These are phyloP conservation scores for Epinotia ramella DNA, from an alignment of 2,888 invertebrate genomes.

Conservation along the genomic window DNA sequence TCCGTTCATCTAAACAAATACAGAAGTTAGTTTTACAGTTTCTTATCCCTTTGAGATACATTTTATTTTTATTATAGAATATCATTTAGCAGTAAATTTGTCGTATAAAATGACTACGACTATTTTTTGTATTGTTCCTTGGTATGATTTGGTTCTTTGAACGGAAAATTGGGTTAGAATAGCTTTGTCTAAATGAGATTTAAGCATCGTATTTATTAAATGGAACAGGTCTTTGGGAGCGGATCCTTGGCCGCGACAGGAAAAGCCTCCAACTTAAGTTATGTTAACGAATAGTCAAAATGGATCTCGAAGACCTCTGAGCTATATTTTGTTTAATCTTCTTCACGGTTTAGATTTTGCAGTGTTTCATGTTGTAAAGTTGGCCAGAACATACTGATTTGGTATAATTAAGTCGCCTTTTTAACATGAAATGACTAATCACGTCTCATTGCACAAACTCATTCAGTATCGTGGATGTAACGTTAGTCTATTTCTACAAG, in stretches of 20 bases:
- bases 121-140: background rate
- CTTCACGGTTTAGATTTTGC: slow-evolving; percentile 1
- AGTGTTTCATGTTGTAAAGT: background rate
- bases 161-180: background rate
- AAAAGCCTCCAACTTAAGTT: slow-evolving; percentile 34
- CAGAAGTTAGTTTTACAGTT: background rate
- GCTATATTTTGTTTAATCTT: slow-evolving; percentile 24
- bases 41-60: background rate
- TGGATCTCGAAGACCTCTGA: slow-evolving; percentile 29
- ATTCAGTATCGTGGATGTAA: background rate
- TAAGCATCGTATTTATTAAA: slow-evolving; percentile 12
- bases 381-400: background rate
- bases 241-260: background rate
- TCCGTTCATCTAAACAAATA: background rate
- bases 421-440: background rate
- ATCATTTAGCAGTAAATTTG: background rate
- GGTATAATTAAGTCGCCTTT: background rate
- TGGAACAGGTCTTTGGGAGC: slow-evolving; percentile 20
- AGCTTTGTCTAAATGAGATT: slow-evolving; percentile 1
- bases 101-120: background rate
- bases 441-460: slow-evolving; percentile 30
- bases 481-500: background rate
- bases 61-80: too few relatives aligned
- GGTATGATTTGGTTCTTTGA: background rate
- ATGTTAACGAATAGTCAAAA: slow-evolving; percentile 37